Conservation (phyloP, 2,113 vertebrate genomes). For the Austrofundulus limnaeus region DNA sequence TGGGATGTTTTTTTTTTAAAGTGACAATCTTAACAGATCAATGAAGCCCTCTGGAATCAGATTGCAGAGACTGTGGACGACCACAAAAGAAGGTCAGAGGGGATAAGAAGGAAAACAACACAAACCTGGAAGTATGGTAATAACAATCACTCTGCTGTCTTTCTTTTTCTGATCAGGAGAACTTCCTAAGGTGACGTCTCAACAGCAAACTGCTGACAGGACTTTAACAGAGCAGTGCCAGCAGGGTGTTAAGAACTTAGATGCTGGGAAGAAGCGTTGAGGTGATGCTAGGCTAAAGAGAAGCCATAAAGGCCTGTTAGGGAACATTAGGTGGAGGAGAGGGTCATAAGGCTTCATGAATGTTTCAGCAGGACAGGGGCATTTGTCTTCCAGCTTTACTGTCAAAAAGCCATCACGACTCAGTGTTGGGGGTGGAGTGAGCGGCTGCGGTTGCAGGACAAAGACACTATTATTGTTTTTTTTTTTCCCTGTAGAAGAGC, state of each 20-base stretch:
- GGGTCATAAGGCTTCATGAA: conserved; percentile 75
- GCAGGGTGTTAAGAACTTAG: conserved; percentile 74
- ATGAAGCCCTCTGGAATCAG: conserved; percentile 51
- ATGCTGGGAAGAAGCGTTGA: conserved; percentile 73
- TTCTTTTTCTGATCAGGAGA: conserved; percentile 13
- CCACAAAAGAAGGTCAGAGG: conserved; percentile 59
- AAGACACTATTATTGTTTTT: conserved; percentile 49
- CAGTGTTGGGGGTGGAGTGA: conserved; percentile 32
- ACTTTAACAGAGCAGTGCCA: conserved; percentile 30
- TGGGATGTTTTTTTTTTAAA: conserved; percentile 66
- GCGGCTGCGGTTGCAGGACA: conserved; percentile 32
- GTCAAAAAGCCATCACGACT: conserved; percentile 70
- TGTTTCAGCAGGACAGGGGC: conserved; percentile 74
- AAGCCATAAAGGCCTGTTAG: conserved; percentile 75
- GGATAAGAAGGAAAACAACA: conserved; percentile 13
- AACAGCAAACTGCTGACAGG: conserved; percentile 43
- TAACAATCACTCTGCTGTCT: conserved; percentile 6
- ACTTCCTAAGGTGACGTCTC: conserved; percentile 8
- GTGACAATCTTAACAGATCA: conserved; percentile 79
- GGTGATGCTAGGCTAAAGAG: conserved; percentile 76
- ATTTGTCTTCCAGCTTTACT: conserved; percentile 60
- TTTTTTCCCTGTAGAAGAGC: conserved; percentile 35
- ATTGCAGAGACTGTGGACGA: conserved; percentile 57
- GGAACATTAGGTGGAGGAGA: conserved; percentile 78
- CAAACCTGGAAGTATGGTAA: conserved; percentile 11